Percentiles rank a stretch among this genome's conserved stretches.
Conservation (phyloP, 1,140 invertebrate species). For the Chelonus insularis region DNA sequence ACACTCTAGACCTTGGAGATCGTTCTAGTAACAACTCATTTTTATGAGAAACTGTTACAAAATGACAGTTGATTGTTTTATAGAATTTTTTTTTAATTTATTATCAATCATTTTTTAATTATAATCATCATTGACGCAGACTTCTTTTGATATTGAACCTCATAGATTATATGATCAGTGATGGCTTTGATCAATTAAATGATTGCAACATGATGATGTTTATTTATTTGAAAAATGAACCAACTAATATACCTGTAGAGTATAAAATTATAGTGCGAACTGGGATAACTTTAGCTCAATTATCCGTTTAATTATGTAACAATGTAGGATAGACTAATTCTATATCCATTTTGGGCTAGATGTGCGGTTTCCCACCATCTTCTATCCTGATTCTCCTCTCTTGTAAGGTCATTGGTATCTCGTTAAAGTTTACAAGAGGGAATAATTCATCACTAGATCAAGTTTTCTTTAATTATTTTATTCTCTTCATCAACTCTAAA, state of each 20-base stretch:
- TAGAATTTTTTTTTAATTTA: not conserved
- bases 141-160: no score
- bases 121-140: no score
- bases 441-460: no score
- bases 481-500: no score
- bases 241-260: no score
- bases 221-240: no score
- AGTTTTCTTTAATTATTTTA: no score
- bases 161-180: no score
- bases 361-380: slow-evolving; percentile 41
- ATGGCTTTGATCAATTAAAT: no score
- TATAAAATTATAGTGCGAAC: no score
- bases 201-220: no score
- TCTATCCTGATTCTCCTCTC: slow-evolving; percentile 36
- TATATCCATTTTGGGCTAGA: slow-evolving; percentile 46
- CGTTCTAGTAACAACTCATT: slow-evolving; percentile 39
- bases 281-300: slow-evolving; percentile 51
- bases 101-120: no score
- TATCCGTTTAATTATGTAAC: slow-evolving; percentile 57
- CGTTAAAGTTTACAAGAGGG: slow-evolving; percentile 54
- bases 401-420: slow-evolving; percentile 55
- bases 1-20: slow-evolving; percentile 37
- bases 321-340: slow-evolving; percentile 40
- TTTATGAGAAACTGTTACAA: slow-evolving; percentile 43
- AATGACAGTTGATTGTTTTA: not conserved